These are phyloP conservation scores for Psophia crepitans DNA, from an alignment of 2,113 vertebrate species.

Conservation along the genomic window DNA sequence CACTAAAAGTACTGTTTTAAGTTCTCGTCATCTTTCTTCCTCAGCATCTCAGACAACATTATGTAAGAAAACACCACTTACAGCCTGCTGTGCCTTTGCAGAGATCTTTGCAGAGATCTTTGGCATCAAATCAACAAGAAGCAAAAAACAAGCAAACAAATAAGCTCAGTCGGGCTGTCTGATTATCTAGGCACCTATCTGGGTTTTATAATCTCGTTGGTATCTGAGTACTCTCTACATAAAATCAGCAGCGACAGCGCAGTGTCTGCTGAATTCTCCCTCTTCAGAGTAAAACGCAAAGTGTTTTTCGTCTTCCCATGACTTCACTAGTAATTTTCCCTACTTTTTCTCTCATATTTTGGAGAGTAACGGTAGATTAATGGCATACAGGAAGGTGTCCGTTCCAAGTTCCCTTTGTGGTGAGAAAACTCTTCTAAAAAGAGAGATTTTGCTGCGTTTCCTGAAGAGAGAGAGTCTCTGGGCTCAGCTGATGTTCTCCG, in stretches of 20 bases:
- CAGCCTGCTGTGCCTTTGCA: background rate
- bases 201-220: background rate
- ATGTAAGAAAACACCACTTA: conserved; percentile 20
- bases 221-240: background rate
- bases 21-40: background rate
- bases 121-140: conserved; percentile 47
- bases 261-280: background rate
- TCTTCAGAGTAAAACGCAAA: background rate
- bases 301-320: background rate
- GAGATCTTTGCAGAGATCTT: conserved; percentile 54
- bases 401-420: background rate
- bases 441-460: background rate
- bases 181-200: conserved; percentile 46
- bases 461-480: background rate
- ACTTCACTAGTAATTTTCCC: background rate
- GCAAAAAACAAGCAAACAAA: conserved; percentile 10
- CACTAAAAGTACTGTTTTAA: background rate
- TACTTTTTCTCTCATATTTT: background rate
- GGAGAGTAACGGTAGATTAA: background rate
- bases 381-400: rapidly evolving
- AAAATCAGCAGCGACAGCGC: background rate
- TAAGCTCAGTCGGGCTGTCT: conserved; percentile 33
- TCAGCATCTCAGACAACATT: background rate
- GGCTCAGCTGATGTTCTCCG: background rate
- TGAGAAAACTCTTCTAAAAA: background rate